Evolutionary conservation across 1,140 invertebrate genomes (phyloP), one percentile per base, ranked within the genome.

Genomic region (Pristionchus pacificus): DNA sequence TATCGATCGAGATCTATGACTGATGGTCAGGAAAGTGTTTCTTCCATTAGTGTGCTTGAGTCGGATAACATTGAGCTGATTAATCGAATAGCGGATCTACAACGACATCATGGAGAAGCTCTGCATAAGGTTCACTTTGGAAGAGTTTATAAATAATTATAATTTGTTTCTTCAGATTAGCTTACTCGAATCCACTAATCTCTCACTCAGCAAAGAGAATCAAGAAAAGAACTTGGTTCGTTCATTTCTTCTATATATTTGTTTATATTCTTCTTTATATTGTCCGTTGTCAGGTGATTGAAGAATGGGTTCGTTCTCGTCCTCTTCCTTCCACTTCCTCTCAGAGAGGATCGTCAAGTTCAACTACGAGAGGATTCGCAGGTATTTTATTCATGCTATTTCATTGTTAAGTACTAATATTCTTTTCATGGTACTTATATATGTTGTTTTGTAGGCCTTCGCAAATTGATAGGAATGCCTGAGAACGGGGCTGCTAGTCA

Each of bases 401-500:
- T n/a, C n/a, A n/a, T n/a, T n/a, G n/a, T n/a, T n/a, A n/a, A n/a
- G n/a, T n/a, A n/a, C n/a, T n/a, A n/a, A n/a, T n/a, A n/a, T n/a
- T n/a, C n/a, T n/a, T n/a, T n/a, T n/a, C n/a, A n/a, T n/a, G n/a
- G n/a, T n/a, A n/a, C n/a, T n/a, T 60, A 25, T 28, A 13, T 24
- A 57, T 0, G n/a, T 19, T 58, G n/a, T 2, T 6, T 67, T 67
- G 27, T 31, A 72, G 71, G 30, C 25, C 66, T 73, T 3, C 65
- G 67, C 29, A 73, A 73, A 32, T 30, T 73, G 1, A 49, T 73
- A 30, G 29, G 49, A 25, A 68, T 31, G 13, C 60, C 65, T 25
- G 49, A 68, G 28, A 60, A 38, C 2, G 84, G 84, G 55, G 83
- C 85, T 72, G 81, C 82, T 2, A 13, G 32, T n/a, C 49, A 38